Evolutionary conservation across 2,113 vertebrate species (phyloP).

Genomic region (Glareola pratincola): DNA sequence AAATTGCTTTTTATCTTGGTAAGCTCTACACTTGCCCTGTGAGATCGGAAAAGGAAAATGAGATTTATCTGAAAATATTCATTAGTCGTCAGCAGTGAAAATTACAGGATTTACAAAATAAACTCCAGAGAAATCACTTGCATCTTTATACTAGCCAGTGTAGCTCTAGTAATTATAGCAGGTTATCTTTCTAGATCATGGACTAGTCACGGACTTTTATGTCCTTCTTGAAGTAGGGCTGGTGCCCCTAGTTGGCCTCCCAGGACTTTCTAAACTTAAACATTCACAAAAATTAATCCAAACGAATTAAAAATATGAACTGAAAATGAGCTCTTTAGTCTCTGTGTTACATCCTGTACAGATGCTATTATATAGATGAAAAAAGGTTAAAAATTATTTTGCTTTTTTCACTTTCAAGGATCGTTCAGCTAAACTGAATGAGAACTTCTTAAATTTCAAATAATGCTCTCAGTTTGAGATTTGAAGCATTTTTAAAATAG

Average conservation of each 20-base stretch:
- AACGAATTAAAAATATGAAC: neutral
- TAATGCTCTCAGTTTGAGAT: neutral
- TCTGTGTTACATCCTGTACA: neutral
- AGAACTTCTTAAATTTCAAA: neutral
- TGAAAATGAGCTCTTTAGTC: neutral
- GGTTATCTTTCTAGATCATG: neutral
- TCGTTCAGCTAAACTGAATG: neutral
- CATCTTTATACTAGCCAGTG: neutral
- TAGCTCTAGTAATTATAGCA: neutral
- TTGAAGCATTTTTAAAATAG: neutral
- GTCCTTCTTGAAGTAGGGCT: neutral
- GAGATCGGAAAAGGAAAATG: neutral
- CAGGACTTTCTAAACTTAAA: neutral
- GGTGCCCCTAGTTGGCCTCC: neutral
- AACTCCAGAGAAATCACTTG: neutral
- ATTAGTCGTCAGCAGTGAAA: neutral
- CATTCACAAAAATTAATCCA: neutral
- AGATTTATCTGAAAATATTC: neutral
- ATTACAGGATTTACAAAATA: neutral
- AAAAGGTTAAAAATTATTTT: neutral
- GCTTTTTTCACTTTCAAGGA: neutral
- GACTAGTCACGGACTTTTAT: neutral
- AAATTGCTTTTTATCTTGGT: neutral
- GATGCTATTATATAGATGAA: neutral
- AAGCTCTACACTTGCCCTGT: neutral